phyloP scores from a whole-genome alignment of 1,140 invertebrate genomes.

The Anadara kagoshimensis region DNA sequence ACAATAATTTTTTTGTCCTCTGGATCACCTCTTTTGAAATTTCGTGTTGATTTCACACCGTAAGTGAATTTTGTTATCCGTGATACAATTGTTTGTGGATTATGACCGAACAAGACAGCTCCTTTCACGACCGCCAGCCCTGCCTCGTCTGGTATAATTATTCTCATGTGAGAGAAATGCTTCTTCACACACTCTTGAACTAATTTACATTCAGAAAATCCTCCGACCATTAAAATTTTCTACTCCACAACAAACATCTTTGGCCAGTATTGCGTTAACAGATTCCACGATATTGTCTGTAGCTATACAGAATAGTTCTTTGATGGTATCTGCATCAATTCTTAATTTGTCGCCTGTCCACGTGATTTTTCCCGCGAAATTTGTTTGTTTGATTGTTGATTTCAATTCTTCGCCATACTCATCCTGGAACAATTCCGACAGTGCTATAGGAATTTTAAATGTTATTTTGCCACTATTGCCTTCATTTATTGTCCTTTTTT shows the following conservation, averaged over 20 bases:
- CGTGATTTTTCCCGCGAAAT: constrained; percentile 17
- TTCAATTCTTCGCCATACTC: constrained; percentile 15
- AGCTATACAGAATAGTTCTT: constrained; percentile 23
- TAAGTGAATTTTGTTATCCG: constrained; percentile 38
- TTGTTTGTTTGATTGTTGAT: constrained; percentile 16
- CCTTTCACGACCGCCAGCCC: constrained; percentile 45
- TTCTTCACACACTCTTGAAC: constrained; percentile 35
- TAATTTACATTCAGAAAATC: constrained; percentile 41
- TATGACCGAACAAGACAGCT: constrained; percentile 44
- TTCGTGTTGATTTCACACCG: constrained; percentile 18
- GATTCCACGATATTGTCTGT: constrained; percentile 33
- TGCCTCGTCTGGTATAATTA: constrained; percentile 41
- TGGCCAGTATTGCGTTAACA: constrained; percentile 23
- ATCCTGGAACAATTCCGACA: constrained; percentile 27
- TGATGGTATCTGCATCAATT: constrained; percentile 17
- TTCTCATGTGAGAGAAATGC: constrained; percentile 21
- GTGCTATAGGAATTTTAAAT: constrained; percentile 18
- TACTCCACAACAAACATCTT: constrained; percentile 24
- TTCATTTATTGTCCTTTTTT: constrained; percentile 17
- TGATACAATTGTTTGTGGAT: constrained; percentile 31
- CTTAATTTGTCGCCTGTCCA: constrained; percentile 38
- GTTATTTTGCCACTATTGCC: constrained; percentile 6
- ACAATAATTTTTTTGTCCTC: constrained; percentile 18
- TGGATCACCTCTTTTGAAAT: constrained; percentile 28
- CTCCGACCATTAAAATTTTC: constrained; percentile 44